Conservation (phyloP, 2,797 vertebrate genomes). For the Tachyglossus aculeatus region DNA sequence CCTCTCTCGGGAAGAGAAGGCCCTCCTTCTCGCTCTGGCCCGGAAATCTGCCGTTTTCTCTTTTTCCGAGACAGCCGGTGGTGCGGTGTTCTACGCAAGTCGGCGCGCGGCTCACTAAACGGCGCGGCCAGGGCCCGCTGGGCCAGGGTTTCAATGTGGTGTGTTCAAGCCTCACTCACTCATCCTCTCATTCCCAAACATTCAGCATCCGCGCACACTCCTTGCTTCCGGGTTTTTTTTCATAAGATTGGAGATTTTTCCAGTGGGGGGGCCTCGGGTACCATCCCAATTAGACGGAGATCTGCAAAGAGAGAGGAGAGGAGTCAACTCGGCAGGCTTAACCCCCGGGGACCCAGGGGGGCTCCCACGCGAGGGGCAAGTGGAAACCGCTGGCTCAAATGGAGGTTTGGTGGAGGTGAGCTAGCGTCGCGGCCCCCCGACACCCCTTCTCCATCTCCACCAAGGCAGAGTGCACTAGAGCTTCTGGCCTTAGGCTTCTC, state of each 20-base stretch:
- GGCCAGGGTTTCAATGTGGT: constrained; percentile 87
- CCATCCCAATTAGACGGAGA: constrained; percentile 76
- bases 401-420: no score
- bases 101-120: constrained; percentile 76
- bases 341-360: no score
- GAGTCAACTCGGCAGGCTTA: neutral
- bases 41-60: constrained; percentile 46
- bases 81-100: constrained; percentile 66
- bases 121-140: constrained; percentile 74
- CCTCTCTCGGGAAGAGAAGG: constrained; percentile 64
- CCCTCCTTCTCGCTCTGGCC: constrained; percentile 36
- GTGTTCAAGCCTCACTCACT: constrained; percentile 90
- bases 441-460: no score
- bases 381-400: no score
- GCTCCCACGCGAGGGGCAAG: no score
- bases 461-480: no score
- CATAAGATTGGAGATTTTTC: constrained; percentile 90
- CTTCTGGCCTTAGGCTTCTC: no score
- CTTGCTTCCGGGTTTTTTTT: constrained; percentile 84
- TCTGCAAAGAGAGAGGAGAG: constrained; percentile 72
- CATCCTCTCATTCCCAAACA: constrained; percentile 90
- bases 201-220: constrained; percentile 89
- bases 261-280: constrained; percentile 85
- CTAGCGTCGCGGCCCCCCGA: no score
- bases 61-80: constrained; percentile 64